phyloP scores from a whole-genome alignment of 2,113 vertebrate genomes.

The Dasypus novemcinctus region DNA sequence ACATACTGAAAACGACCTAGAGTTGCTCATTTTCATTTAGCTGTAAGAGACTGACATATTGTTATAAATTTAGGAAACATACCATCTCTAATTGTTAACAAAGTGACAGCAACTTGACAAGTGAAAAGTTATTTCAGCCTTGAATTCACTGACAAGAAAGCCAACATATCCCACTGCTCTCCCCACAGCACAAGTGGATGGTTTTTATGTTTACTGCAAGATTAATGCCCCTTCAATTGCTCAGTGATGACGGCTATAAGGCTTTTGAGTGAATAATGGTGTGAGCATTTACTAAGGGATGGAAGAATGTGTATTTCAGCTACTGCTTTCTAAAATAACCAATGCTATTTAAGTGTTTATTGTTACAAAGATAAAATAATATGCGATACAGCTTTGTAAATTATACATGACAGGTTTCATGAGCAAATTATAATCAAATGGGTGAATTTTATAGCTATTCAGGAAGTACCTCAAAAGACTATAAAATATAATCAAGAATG shows the following conservation, averaged over 20 bases:
- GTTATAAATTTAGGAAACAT: slow-evolving; percentile 48
- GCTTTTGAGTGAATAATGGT: slow-evolving; percentile 38
- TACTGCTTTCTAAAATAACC: slow-evolving; percentile 36
- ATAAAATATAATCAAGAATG: not conserved
- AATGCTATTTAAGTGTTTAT: slow-evolving; percentile 22
- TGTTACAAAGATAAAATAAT: slow-evolving; percentile 27
- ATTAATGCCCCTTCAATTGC: slow-evolving; percentile 37
- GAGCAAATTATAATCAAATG: slow-evolving; percentile 55
- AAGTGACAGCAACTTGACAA: slow-evolving; percentile 60
- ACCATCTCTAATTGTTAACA: slow-evolving; percentile 43
- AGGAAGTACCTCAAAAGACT: slow-evolving; percentile 44
- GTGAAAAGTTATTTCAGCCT: not conserved
- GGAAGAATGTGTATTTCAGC: not conserved
- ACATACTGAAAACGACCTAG: slow-evolving; percentile 18
- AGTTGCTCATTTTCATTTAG: slow-evolving; percentile 58
- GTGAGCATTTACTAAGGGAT: not conserved
- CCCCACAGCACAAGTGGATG: not conserved
- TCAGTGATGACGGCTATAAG: not conserved
- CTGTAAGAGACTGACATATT: slow-evolving; percentile 40
- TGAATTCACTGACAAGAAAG: slow-evolving; percentile 61
- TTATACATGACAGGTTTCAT: slow-evolving; percentile 48
- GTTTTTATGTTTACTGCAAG: slow-evolving; percentile 43
- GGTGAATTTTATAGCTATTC: slow-evolving; percentile 41
- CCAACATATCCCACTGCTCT: not conserved
- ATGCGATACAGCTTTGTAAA: slow-evolving; percentile 48